Percentiles rank a stretch among this genome's conserved stretches.
Evolutionary conservation across 2,888 invertebrate species (phyloP).

Genomic region (Xiphydria camelus): DNA sequence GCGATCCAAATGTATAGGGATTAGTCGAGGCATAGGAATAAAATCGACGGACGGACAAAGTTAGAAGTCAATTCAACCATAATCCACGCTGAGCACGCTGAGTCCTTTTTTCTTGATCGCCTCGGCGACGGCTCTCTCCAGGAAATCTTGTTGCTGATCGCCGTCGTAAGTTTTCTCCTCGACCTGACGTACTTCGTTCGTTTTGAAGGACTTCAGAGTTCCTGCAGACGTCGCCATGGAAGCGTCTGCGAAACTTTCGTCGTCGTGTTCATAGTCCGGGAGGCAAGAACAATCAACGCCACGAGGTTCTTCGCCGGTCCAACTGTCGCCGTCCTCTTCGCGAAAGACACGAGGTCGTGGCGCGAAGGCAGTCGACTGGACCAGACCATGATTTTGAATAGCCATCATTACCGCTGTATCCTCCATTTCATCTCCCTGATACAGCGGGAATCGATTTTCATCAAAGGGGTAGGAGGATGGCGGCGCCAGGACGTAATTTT

Average conservation of each 20-base stretch:
- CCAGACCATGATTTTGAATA: slow-evolving; percentile 71
- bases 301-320: slow-evolving; percentile 2
- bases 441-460: slow-evolving; percentile 43
- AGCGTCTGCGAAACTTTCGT: background rate
- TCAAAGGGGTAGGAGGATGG: slow-evolving; percentile 52
- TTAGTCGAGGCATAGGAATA: no score
- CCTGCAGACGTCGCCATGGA: background rate
- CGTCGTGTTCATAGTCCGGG: background rate
- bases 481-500: slow-evolving; percentile 63
- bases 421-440: slow-evolving; percentile 65
- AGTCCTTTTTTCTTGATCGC: slow-evolving; percentile 76
- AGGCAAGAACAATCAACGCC: no score
- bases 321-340: slow-evolving; percentile 1
- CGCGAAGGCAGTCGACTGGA: slow-evolving; percentile 26
- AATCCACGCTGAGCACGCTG: slow-evolving; percentile 54
- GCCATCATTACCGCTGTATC: slow-evolving; percentile 76
- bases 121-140: slow-evolving; percentile 74
- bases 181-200: slow-evolving; percentile 23
- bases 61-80: slow-evolving; percentile 49
- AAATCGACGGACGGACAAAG: no score
- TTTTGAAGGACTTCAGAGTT: background rate
- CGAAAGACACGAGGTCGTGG: slow-evolving; percentile 11
- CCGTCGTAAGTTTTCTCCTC: slow-evolving; percentile 41
- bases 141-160: slow-evolving; percentile 61
- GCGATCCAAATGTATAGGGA: no score